A percentile compares a stretch with the other conserved stretches of the same genome.
Conservation (phyloP, 2,888 invertebrate species). For the Plusia festucae region DNA sequence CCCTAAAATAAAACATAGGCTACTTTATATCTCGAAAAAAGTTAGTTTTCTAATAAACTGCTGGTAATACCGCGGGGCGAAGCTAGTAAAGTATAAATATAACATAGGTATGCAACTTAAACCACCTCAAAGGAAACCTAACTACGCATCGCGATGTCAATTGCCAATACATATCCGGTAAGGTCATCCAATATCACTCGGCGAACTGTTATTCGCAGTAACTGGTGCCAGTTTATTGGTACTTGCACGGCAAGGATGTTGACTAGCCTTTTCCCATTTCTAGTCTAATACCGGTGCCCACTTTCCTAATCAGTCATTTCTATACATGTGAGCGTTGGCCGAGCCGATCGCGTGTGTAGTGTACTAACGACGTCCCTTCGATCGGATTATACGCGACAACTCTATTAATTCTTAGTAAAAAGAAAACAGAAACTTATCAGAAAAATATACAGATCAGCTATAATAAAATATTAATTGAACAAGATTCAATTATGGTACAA, state of each 20-base stretch:
- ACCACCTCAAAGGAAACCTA: conserved; percentile 3
- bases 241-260: conserved; percentile 3
- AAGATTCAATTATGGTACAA: neutral
- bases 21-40: too few relatives aligned
- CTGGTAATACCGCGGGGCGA: too few relatives aligned
- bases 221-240: conserved; percentile 7
- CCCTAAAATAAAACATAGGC: too few relatives aligned
- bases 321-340: neutral
- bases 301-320: conserved; percentile 9
- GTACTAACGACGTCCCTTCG: neutral
- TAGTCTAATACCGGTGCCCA: conserved; percentile 6
- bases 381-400: neutral
- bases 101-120: neutral
- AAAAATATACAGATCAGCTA: neutral
- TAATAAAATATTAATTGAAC: neutral
- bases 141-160: neutral
- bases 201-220: neutral
- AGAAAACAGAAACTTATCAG: neutral
- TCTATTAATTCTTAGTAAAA: neutral
- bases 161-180: conserved; percentile 1
- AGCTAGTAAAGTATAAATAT: too few relatives aligned
- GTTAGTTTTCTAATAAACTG: too few relatives aligned
- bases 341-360: conserved; percentile 1
- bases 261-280: conserved; percentile 7
- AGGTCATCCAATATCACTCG: conserved; percentile 4